phyloP scores from a whole-genome alignment of 1,140 invertebrate species.

The Drosophila sproati region DNA sequence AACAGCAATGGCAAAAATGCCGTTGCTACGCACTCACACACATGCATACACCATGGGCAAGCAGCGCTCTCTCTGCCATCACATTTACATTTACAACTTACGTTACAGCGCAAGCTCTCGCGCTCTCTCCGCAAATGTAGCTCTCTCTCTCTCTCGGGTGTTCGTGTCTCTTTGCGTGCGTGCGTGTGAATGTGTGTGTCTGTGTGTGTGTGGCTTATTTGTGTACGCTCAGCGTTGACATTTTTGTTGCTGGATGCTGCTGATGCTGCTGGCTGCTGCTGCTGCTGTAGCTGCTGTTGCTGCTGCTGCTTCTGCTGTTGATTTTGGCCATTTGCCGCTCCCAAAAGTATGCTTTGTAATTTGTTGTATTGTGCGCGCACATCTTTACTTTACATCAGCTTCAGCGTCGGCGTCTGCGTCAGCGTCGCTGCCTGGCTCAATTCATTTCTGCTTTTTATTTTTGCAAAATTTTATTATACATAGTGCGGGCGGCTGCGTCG shows the following conservation, averaged over 20 bases:
- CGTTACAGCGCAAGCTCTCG: constrained; percentile 40
- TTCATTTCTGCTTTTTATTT: constrained; percentile 64
- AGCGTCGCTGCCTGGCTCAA: constrained; percentile 48
- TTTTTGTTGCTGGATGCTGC: constrained; percentile 51
- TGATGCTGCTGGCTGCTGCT: constrained; percentile 27
- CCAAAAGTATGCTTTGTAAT: constrained; percentile 82
- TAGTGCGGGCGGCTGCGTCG: constrained; percentile 60
- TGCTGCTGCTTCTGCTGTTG: constrained; percentile 54
- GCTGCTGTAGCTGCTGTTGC: constrained; percentile 29
- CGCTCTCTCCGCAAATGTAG: constrained; percentile 14
- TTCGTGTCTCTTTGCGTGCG: background rate
- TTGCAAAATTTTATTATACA: constrained; percentile 78
- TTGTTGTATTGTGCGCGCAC: constrained; percentile 80
- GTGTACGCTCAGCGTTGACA: constrained; percentile 67
- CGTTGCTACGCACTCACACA: constrained; percentile 48
- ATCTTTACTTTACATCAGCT: constrained; percentile 54
- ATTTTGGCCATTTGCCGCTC: constrained; percentile 81
- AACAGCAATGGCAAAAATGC: constrained; percentile 50
- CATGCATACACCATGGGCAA: constrained; percentile 34
- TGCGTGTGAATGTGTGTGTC: constrained; percentile 1
- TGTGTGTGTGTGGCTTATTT: constrained; percentile 54
- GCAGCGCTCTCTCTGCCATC: constrained; percentile 18
- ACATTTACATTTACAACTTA: constrained; percentile 48
- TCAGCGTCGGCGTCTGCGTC: constrained; percentile 23
- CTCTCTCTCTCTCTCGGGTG: constrained; percentile 16